These are phyloP conservation scores for Polylopha cassiicola DNA, from an alignment of 2,888 invertebrate genomes.

Conservation along the genomic window DNA sequence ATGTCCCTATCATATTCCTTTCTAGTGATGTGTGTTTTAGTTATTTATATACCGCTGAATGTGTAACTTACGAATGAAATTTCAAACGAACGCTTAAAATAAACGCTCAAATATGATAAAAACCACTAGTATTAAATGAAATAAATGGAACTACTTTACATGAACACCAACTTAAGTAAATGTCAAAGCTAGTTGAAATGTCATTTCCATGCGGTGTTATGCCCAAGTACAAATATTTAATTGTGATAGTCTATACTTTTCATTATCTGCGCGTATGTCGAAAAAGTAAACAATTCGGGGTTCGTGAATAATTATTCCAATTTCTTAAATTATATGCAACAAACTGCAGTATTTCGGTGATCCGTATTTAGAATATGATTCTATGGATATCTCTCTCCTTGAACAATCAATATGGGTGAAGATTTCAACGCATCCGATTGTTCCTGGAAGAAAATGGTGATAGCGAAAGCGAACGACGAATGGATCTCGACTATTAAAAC, in stretches of 20 bases:
- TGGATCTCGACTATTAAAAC: constrained; percentile 56
- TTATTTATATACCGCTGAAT: too few species aligned
- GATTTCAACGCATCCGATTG: constrained; percentile 50
- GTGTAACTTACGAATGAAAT: too few species aligned
- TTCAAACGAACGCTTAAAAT: too few species aligned
- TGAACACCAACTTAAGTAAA: too few species aligned
- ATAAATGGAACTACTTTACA: too few species aligned
- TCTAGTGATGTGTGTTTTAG: constrained; percentile 14
- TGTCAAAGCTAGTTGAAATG: too few species aligned
- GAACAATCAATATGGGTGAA: constrained; percentile 73
- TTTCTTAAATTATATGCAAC: constrained; percentile 13
- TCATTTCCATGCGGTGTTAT: too few species aligned
- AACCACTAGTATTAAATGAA: too few species aligned
- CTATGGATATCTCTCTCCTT: constrained; percentile 66
- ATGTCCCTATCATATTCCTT: constrained; percentile 7
- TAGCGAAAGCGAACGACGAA: constrained; percentile 59
- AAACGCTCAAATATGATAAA: too few species aligned
- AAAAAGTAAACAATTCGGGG: constrained; percentile 23
- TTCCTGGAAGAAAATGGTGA: constrained; percentile 69
- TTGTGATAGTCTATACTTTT: too few species aligned
- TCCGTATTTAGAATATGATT: constrained; percentile 50
- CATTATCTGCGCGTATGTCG: constrained; percentile 8
- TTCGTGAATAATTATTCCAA: constrained; percentile 13
- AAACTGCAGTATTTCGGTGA: constrained; percentile 13
- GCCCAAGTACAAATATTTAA: too few species aligned